These are phyloP conservation scores for Lamproptera curius DNA, from an alignment of 2,888 invertebrate genomes.

Conservation along the genomic window DNA sequence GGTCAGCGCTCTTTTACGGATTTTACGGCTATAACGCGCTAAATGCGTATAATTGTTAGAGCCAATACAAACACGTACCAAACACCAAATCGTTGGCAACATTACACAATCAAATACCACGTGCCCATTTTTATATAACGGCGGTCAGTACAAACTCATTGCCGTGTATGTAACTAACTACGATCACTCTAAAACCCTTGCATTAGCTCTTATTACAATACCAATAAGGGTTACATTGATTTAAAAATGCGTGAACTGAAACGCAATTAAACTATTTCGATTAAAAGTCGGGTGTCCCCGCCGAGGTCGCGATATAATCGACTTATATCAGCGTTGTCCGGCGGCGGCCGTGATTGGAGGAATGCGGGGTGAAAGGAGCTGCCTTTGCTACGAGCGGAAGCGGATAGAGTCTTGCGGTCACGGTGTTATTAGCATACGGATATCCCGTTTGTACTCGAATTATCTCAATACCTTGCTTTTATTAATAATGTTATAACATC, in stretches of 20 bases:
- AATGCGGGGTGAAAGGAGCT: constrained; percentile 51
- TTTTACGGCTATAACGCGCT: too few relatives aligned
- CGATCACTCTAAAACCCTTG: background rate
- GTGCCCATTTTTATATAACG: constrained; percentile 12
- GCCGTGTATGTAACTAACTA: constrained; percentile 1
- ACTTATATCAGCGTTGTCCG: constrained; percentile 45
- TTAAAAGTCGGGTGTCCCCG: constrained; percentile 32
- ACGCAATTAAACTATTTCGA: constrained; percentile 20
- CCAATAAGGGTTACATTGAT: constrained; percentile 1
- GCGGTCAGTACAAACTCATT: constrained; percentile 4
- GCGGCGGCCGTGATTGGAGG: constrained; percentile 46
- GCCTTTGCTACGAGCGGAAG: constrained; percentile 30
- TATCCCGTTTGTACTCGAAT: constrained; percentile 1
- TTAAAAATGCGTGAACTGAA: constrained; percentile 19
- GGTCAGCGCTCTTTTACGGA: too few relatives aligned
- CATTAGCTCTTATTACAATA: constrained; percentile 4
- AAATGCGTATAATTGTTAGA: too few relatives aligned
- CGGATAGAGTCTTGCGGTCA: constrained; percentile 22
- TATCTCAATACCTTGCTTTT: too few relatives aligned
- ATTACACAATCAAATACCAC: constrained; percentile 6
- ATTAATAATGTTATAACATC: too few relatives aligned
- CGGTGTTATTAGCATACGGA: constrained; percentile 9
- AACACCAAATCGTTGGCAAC: constrained; percentile 1
- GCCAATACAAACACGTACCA: too few relatives aligned
- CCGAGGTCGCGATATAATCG: constrained; percentile 33